phyloP scores from a whole-genome alignment of 1,140 invertebrate species.

The Aphidius gifuensis region DNA sequence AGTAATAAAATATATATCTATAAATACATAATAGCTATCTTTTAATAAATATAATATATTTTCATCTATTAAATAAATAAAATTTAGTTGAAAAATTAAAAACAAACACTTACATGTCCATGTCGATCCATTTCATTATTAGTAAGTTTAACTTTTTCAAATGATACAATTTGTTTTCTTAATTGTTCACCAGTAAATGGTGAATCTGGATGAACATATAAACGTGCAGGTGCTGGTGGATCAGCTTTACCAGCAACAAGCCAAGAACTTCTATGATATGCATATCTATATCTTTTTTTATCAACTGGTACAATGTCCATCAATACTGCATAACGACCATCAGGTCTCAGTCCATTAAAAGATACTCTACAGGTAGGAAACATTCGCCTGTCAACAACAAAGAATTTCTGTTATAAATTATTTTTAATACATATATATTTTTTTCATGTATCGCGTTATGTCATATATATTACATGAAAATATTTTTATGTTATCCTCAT shows the following conservation, averaged over 20 bases:
- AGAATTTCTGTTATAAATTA: not conserved
- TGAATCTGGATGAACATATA: conserved; percentile 96
- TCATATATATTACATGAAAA: too few relatives aligned
- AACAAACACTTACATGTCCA: conserved; percentile 78
- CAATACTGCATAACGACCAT: conserved; percentile 79
- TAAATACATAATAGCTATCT: too few relatives aligned
- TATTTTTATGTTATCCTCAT: too few relatives aligned
- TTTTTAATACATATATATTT: not conserved
- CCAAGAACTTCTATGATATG: conserved; percentile 97
- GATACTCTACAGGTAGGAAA: conserved; percentile 94
- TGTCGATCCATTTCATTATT: conserved; percentile 99
- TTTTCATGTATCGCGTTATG: not conserved
- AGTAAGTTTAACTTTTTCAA: conserved; percentile 99
- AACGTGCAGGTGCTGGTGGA: conserved; percentile 86
- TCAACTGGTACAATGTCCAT: conserved; percentile 96
- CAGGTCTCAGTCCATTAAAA: conserved; percentile 76
- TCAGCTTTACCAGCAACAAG: conserved; percentile 97
- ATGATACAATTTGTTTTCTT: conserved; percentile 94
- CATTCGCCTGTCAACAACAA: conserved; percentile 80
- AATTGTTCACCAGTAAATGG: conserved; percentile 95
- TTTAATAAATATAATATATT: too few relatives aligned
- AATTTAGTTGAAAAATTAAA: too few relatives aligned
- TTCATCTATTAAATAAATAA: too few relatives aligned
- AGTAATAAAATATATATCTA: too few relatives aligned
- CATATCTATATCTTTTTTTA: conserved; percentile 96